phyloP scores from a whole-genome alignment of 2,113 vertebrate genomes.

The Spheniscus mendiculus region DNA sequence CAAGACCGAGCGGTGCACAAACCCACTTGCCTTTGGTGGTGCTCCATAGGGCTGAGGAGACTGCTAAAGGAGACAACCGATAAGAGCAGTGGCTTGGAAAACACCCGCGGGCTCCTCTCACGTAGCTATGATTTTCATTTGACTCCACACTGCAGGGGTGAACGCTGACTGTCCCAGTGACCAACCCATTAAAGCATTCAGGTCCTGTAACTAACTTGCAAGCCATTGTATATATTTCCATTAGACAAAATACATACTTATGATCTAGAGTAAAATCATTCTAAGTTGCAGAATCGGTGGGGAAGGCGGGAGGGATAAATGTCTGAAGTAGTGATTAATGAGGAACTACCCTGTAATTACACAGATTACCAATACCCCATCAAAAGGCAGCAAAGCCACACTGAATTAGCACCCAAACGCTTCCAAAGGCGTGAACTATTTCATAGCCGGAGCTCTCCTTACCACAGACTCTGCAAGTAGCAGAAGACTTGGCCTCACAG shows the following conservation, averaged over 20 bases:
- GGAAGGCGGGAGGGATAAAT: background rate
- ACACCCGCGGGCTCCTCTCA: background rate
- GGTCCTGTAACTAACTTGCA: background rate
- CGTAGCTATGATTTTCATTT: background rate
- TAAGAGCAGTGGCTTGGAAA: background rate
- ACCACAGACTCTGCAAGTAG: background rate
- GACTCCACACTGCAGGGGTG: background rate
- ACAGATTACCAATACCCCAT: background rate
- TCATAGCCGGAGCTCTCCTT: background rate
- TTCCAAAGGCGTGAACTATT: background rate
- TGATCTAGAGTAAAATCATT: background rate
- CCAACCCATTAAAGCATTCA: background rate
- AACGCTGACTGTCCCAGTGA: background rate
- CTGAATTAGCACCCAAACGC: background rate
- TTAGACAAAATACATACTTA: background rate
- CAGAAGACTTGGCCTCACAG: background rate
- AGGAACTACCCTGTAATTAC: conserved; percentile 43
- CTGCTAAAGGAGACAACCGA: background rate
- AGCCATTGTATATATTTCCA: background rate
- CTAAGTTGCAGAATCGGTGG: background rate
- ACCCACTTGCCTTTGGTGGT: background rate
- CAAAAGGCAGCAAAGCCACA: background rate
- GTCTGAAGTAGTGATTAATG: background rate
- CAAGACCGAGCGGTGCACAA: background rate
- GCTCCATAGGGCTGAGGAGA: background rate